Percentiles rank a stretch among this genome's conserved stretches.
phyloP scores from a whole-genome alignment of 1,140 invertebrate genomes.

The Anastrepha ludens region DNA sequence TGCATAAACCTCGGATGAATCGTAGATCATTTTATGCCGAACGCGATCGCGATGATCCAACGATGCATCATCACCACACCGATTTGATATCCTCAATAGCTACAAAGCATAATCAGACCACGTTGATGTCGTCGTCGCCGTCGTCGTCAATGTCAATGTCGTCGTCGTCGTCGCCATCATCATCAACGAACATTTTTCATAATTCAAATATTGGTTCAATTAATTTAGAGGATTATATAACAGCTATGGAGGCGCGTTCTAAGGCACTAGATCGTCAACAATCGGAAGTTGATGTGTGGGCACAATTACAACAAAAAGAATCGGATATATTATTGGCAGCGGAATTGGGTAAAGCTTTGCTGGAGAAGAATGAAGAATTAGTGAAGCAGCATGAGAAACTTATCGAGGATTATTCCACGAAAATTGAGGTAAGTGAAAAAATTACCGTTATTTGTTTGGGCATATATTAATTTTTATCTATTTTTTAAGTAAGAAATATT shows the following conservation, averaged over 20 bases:
- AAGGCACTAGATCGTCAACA: constrained; percentile 68
- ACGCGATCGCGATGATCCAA: constrained; percentile 31
- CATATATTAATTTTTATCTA: background rate
- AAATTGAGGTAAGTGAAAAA: constrained; percentile 88
- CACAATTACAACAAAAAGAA: constrained; percentile 92
- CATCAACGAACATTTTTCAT: constrained; percentile 52
- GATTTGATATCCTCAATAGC: constrained; percentile 59
- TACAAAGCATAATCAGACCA: constrained; percentile 56
- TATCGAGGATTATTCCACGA: constrained; percentile 91
- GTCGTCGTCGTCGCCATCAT: constrained; percentile 40
- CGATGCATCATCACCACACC: constrained; percentile 58
- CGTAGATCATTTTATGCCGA: constrained; percentile 48
- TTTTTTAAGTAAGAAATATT: background rate
- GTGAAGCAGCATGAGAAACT: constrained; percentile 89
- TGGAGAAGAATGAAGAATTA: constrained; percentile 95
- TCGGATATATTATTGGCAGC: constrained; percentile 94
- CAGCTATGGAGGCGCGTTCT: constrained; percentile 76
- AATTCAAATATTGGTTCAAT: constrained; percentile 70
- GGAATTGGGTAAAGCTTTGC: constrained; percentile 93
- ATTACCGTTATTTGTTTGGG: background rate
- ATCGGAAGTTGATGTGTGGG: constrained; percentile 82
- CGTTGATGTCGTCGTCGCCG: constrained; percentile 54
- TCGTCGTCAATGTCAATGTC: constrained; percentile 33
- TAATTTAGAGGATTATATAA: constrained; percentile 77
- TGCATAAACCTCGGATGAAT: constrained; percentile 71